Evolutionary conservation across 2,113 vertebrate species (phyloP).

Genomic region (Coreoperca whiteheadi): DNA sequence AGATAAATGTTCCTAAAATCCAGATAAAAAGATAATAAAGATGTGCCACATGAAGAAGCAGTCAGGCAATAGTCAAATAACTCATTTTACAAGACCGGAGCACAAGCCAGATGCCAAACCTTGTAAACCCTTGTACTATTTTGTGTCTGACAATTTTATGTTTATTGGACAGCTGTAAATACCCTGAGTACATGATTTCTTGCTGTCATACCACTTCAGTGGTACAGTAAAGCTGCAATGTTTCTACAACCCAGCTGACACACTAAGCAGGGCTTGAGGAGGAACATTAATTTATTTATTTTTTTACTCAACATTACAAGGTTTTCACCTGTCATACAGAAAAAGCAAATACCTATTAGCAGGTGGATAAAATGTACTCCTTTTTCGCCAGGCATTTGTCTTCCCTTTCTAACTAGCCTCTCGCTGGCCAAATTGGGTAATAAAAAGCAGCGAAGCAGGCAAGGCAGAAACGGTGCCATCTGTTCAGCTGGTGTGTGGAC

Average conservation of each 20-base stretch:
- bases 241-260: constrained; percentile 1
- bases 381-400: constrained; percentile 22
- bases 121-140: constrained; percentile 53
- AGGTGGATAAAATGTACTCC: constrained; percentile 33
- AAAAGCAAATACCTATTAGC: constrained; percentile 61
- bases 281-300: neutral
- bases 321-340: constrained; percentile 37
- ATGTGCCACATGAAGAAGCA: neutral
- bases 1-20: constrained; percentile 10
- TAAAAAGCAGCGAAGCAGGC: constrained; percentile 55
- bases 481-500: constrained; percentile 46
- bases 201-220: neutral
- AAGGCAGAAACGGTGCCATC: constrained; percentile 43
- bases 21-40: constrained; percentile 36
- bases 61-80: neutral
- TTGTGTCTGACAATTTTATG: constrained; percentile 47
- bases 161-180: constrained; percentile 26
- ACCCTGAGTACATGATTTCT: neutral
- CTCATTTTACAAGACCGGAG: constrained; percentile 44
- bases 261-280: neutral
- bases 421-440: constrained; percentile 36
- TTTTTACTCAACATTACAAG: constrained; percentile 39
- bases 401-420: constrained; percentile 23
- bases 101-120: constrained; percentile 52
- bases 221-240: neutral